phyloP scores from a whole-genome alignment of 2,797 vertebrate genomes.

The Sebastolobus altivelis region DNA sequence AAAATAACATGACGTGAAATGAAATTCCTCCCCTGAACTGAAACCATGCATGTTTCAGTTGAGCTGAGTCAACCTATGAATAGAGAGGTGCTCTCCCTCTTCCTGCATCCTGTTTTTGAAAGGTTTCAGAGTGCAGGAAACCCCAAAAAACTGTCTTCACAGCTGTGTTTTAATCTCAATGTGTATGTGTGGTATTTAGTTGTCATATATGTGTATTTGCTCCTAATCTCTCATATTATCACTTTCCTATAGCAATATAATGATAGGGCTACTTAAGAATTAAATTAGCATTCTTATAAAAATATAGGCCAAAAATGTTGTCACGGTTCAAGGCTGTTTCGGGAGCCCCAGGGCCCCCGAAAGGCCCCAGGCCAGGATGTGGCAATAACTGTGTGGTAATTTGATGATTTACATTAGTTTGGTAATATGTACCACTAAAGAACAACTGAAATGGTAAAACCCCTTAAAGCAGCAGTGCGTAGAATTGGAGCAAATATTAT shows the following conservation, averaged over 20 bases:
- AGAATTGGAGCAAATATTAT: no score
- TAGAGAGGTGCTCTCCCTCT: not conserved
- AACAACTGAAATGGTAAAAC: no score
- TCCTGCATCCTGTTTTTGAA: slow-evolving; percentile 64
- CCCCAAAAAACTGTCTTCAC: not conserved
- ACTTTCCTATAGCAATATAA: not conserved
- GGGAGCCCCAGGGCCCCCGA: not conserved
- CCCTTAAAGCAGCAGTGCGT: no score
- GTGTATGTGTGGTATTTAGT: not conserved
- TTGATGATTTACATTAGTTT: no score
- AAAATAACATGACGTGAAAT: not conserved
- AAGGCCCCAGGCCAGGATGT: not conserved
- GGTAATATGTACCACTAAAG: no score
- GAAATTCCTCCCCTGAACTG: no score
- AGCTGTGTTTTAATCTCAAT: not conserved
- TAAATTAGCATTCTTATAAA: not conserved
- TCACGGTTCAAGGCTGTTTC: no score
- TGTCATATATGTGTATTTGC: not conserved
- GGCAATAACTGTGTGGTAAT: not conserved
- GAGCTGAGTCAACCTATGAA: slow-evolving; percentile 41
- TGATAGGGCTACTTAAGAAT: not conserved
- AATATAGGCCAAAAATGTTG: not conserved
- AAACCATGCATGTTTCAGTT: slow-evolving; percentile 13
- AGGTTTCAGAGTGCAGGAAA: slow-evolving; percentile 38
- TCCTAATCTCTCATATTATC: not conserved